Conservation (phyloP, 2,888 invertebrate genomes). For the Noctua fimbriata region DNA sequence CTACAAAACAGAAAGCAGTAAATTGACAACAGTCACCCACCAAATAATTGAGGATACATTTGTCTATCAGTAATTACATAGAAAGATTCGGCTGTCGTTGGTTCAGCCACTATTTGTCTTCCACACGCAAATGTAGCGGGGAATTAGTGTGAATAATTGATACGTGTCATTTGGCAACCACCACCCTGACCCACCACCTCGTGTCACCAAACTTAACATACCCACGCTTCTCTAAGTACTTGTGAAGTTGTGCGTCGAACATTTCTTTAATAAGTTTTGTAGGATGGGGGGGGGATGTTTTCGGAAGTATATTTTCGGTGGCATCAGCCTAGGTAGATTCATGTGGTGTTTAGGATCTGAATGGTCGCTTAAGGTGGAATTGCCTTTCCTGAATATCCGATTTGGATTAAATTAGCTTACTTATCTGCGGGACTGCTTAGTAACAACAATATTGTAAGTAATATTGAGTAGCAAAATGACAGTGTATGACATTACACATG, state of each 20-base stretch:
- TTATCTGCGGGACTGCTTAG: background rate
- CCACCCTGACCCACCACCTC: conserved; percentile 78
- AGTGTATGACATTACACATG: background rate
- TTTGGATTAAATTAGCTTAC: background rate
- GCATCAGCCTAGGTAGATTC: background rate
- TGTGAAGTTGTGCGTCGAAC: conserved; percentile 27
- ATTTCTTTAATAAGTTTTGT: conserved; percentile 42
- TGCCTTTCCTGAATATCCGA: background rate
- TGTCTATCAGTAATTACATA: conserved; percentile 83
- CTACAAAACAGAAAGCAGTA: conserved; percentile 43
- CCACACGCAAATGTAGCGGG: conserved; percentile 89
- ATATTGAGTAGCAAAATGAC: background rate
- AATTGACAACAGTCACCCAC: conserved; percentile 65
- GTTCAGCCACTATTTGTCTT: conserved; percentile 87
- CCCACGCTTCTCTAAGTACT: conserved; percentile 63
- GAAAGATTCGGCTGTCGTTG: conserved; percentile 82
- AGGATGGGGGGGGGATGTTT: background rate
- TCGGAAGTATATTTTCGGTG: background rate
- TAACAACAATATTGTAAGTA: background rate
- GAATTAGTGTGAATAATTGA: conserved; percentile 90
- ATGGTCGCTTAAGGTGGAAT: background rate
- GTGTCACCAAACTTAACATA: conserved; percentile 74
- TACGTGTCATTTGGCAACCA: conserved; percentile 90
- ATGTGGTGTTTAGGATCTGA: background rate
- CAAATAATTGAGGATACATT: conserved; percentile 76